These are phyloP conservation scores for Nomada lathburiana DNA, from an alignment of 2,888 invertebrate genomes.

Conservation along the genomic window DNA sequence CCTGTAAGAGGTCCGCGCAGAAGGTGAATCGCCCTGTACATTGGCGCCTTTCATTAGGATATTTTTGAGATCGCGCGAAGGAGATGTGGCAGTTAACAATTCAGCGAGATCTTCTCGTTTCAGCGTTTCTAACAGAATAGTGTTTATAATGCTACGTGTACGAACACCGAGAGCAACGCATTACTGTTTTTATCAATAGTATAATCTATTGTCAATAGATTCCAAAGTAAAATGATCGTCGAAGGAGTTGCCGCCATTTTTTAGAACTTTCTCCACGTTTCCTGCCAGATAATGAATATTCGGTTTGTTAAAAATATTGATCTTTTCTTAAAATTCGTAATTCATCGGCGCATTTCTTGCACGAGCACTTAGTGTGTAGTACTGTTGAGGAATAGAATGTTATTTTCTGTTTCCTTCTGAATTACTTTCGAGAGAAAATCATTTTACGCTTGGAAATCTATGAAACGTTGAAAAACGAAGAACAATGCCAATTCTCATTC, in stretches of 20 bases:
- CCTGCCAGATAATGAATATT: too few species aligned
- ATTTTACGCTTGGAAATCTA: not conserved
- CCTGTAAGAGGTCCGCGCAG: constrained; percentile 6
- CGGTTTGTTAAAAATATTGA: too few species aligned
- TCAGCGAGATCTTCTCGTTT: constrained; percentile 17
- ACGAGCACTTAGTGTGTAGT: not conserved
- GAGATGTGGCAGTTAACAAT: not conserved
- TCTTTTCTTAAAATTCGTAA: too few species aligned
- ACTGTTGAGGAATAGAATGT: not conserved
- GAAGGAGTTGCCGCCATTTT: too few species aligned
- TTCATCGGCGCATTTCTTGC: too few species aligned
- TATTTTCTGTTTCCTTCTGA: not conserved
- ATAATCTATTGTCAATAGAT: too few species aligned
- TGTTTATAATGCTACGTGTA: not conserved
- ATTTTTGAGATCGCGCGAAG: not conserved
- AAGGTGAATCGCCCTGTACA: constrained; percentile 2
- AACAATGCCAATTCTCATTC: not conserved
- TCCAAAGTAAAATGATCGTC: too few species aligned
- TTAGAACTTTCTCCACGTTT: too few species aligned
- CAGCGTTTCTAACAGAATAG: not conserved
- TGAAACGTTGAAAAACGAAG: constrained; percentile 5
- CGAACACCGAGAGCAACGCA: too few species aligned
- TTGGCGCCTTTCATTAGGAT: not conserved
- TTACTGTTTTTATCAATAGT: too few species aligned
- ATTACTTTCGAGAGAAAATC: not conserved